phyloP scores from a whole-genome alignment of 2,797 vertebrate genomes.

The Phoebastria nigripes region DNA sequence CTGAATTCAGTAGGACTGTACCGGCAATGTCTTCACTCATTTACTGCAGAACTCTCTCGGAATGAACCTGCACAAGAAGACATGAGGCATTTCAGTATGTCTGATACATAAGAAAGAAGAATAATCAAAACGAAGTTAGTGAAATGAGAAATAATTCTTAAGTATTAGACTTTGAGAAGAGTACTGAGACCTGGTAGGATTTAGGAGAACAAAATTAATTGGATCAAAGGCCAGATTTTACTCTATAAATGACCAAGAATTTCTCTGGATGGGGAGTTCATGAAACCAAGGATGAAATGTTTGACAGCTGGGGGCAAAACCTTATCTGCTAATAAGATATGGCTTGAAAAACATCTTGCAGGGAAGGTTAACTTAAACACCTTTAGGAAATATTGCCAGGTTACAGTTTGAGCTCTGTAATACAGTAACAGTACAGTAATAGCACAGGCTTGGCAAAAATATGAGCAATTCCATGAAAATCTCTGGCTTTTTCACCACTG shows the following conservation, averaged over 20 bases:
- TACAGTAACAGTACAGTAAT: not conserved
- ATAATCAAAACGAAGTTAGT: not conserved
- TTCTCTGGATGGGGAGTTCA: not conserved
- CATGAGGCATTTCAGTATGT: not conserved
- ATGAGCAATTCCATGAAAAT: not conserved
- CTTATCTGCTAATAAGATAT: not conserved
- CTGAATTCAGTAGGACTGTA: not conserved
- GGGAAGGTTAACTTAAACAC: not conserved
- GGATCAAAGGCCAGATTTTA: not conserved
- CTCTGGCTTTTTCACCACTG: not conserved
- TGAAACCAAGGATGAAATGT: not conserved
- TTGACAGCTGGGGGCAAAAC: not conserved
- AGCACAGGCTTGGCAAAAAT: not conserved
- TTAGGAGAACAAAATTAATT: not conserved
- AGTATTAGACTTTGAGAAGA: not conserved
- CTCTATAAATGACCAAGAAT: not conserved
- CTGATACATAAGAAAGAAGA: not conserved
- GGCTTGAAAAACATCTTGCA: not conserved
- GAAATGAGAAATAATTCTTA: not conserved
- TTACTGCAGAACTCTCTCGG: not conserved
- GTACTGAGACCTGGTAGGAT: not conserved
- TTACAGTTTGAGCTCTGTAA: not conserved
- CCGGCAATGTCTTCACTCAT: not conserved
- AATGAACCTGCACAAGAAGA: not conserved
- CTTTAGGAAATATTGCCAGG: not conserved